A percentile compares a stretch with the other conserved stretches of the same genome.
phyloP scores from a whole-genome alignment of 2,113 vertebrate species.

The Blennius ocellaris region DNA sequence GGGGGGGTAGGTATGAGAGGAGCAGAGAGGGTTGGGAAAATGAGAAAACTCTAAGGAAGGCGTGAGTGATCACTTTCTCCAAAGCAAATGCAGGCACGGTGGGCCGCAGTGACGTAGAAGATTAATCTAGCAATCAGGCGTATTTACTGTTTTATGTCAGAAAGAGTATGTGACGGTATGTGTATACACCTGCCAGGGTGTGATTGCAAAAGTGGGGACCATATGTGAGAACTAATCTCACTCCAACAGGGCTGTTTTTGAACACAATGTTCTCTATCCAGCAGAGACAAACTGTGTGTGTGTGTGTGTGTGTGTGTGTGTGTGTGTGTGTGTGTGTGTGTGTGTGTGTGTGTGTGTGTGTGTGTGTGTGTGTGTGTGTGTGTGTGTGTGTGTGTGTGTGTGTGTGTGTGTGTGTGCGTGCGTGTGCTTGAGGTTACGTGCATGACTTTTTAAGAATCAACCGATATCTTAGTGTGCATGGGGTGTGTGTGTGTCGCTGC shows the following conservation, averaged over 20 bases:
- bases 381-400: slow-evolving; percentile 36
- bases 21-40: slow-evolving; percentile 71
- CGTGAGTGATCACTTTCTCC: slow-evolving; percentile 76
- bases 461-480: slow-evolving; percentile 44
- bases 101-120: slow-evolving; percentile 72
- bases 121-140: slow-evolving; percentile 81
- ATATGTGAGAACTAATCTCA: slow-evolving; percentile 74
- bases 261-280: slow-evolving; percentile 66
- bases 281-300: slow-evolving; percentile 63
- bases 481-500: slow-evolving; percentile 63
- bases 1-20: slow-evolving; percentile 62
- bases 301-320: slow-evolving; percentile 27
- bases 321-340: slow-evolving; percentile 36
- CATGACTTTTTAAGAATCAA: slow-evolving; percentile 55
- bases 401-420: too few relatives aligned
- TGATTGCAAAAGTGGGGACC: slow-evolving; percentile 57
- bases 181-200: slow-evolving; percentile 49
- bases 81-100: slow-evolving; percentile 50
- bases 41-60: slow-evolving; percentile 79
- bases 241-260: slow-evolving; percentile 67
- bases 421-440: slow-evolving; percentile 41
- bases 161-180: slow-evolving; percentile 49
- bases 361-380: slow-evolving; percentile 36
- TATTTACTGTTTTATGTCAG: slow-evolving; percentile 79
- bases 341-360: slow-evolving; percentile 35